Conservation (phyloP, 2,888 invertebrate genomes). For the Lycophotia porphyrea region DNA sequence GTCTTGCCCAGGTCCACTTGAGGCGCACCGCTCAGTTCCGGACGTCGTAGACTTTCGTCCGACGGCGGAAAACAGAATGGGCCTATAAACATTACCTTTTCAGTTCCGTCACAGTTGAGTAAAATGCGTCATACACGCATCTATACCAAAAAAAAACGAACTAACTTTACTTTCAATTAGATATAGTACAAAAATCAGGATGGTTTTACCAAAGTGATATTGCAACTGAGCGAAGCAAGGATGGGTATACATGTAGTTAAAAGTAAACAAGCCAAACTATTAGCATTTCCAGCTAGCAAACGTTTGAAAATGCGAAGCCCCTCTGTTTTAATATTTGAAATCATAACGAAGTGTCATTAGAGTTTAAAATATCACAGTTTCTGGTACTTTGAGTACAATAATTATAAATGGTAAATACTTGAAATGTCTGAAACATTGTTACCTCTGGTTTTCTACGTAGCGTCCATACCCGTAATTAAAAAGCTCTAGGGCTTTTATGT, state of each 20-base stretch:
- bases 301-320: not conserved
- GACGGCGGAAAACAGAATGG: too few species aligned
- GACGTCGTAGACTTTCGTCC: too few species aligned
- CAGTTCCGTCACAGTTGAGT: too few species aligned
- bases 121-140: too few species aligned
- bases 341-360: conserved; percentile 29
- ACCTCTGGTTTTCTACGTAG: conserved; percentile 23
- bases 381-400: conserved; percentile 7
- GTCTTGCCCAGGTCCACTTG: too few species aligned
- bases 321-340: conserved; percentile 12
- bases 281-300: not conserved
- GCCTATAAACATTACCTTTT: too few species aligned
- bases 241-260: not conserved
- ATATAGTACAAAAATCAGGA: not conserved
- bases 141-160: too few species aligned
- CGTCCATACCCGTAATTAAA: conserved; percentile 50
- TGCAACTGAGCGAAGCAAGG: not conserved
- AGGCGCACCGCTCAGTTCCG: too few species aligned
- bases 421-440: conserved; percentile 45
- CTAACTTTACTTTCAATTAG: not conserved
- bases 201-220: not conserved
- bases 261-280: not conserved
- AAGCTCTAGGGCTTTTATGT: conserved; percentile 45
- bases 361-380: conserved; percentile 16
- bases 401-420: conserved; percentile 43